Base-by-base conservation (phyloP, 2,797 vertebrate genomes). In the Bovichtus variegatus region DNA sequence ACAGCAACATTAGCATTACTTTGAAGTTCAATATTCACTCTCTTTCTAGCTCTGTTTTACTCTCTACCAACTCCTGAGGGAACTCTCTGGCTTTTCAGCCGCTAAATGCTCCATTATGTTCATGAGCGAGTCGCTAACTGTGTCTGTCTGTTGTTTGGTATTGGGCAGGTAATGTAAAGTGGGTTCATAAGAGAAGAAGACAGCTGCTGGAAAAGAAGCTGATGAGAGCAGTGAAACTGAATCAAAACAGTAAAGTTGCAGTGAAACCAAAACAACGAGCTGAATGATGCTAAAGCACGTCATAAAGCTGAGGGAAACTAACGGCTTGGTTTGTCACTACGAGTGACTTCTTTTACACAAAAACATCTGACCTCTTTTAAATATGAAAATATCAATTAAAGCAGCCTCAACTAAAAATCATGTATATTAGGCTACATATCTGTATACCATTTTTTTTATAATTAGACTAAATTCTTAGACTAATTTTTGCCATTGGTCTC, bases 231-330 rank as follows among this genome's bases (percentile, higher is more conserved):
- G 7, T 31, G 27, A 54, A 25, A 46, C n/a, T 34, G 25, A 31
- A 43, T 11, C 0, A 2, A 9, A 57, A 18, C 21, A 46, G 34
- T 19, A 4, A n/a, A 44, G 8, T 29, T 63, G 15, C 2, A 0
- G 2, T 44, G 44, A 61, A 71, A 54, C n/a, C 29, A 54, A 53
- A 47, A 67, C 10, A 54, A 31, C 31, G 58, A 41, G 38, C 38
- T 9, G 3, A 53, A 41, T 66, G 23, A 41, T 46, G 43, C 18
- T 29, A 29, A 13, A 40, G 23, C 21, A 21, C 29, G 25, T 36
- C 29, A 43, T 27, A 1, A 31, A 12, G 18, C 3, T 54, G 38
- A 29, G 25, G 5, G 18, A 50, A 34, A 12, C 13, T 40, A 8
- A n/a, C n/a, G 12, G 1, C 34, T 21, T 50, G 6, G 5, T 41